phyloP scores from a whole-genome alignment of 2,888 invertebrate species.

The Cremastinae sp. region DNA sequence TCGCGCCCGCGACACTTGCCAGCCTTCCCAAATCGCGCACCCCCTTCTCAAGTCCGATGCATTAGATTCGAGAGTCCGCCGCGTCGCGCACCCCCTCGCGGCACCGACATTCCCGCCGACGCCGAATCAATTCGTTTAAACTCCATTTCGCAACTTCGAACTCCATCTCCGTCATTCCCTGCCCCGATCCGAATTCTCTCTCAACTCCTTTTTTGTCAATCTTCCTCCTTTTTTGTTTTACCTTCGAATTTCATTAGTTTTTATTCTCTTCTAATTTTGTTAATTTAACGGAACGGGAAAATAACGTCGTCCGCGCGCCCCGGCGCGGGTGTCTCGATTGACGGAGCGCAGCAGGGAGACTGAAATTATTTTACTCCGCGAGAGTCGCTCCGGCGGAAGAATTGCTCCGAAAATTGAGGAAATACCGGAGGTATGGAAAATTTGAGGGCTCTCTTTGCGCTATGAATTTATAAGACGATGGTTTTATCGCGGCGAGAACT shows the following conservation, averaged over 20 bases:
- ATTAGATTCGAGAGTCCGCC: slow-evolving; percentile 58
- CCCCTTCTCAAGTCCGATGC: slow-evolving; percentile 55
- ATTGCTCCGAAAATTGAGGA: slow-evolving; percentile 9
- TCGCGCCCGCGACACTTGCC: slow-evolving; percentile 65
- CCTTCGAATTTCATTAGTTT: slow-evolving; percentile 11
- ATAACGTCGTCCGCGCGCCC: too few relatives aligned
- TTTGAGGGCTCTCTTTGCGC: slow-evolving; percentile 27
- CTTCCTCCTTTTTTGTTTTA: slow-evolving; percentile 18
- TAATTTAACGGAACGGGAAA: slow-evolving; percentile 18
- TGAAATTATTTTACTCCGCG: not conserved
- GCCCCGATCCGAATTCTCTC: slow-evolving; percentile 8
- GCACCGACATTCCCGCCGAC: slow-evolving; percentile 51
- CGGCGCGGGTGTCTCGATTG: not conserved
- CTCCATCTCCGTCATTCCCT: slow-evolving; percentile 8
- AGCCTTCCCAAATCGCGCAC: slow-evolving; percentile 48
- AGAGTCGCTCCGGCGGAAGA: slow-evolving; percentile 41
- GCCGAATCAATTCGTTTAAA: slow-evolving; percentile 61
- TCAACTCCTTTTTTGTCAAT: slow-evolving; percentile 20
- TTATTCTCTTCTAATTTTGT: slow-evolving; percentile 2
- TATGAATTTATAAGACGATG: slow-evolving; percentile 66
- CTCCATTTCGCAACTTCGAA: slow-evolving; percentile 48
- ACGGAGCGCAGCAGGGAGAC: too few relatives aligned
- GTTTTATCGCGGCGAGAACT: slow-evolving; percentile 67
- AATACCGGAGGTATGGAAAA: slow-evolving; percentile 46
- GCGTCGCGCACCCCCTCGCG: slow-evolving; percentile 25